Evolutionary conservation across 2,797 vertebrate species (phyloP).

Genomic region (Podargus strigoides): DNA sequence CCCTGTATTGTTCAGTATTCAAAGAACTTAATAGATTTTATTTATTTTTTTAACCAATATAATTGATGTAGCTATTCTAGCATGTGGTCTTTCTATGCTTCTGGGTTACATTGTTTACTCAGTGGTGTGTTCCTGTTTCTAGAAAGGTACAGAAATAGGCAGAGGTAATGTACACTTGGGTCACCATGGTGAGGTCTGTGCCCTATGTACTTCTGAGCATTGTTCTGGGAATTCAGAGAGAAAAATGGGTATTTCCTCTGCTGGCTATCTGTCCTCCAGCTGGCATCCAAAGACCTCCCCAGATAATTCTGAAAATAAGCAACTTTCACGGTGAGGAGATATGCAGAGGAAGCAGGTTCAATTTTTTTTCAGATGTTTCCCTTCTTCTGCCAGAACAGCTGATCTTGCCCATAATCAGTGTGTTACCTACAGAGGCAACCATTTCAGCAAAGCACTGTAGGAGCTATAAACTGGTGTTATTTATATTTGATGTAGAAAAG

Average conservation of each 20-base stretch:
- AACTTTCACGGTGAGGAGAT: neutral
- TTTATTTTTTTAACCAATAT: neutral
- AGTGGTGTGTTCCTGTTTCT: neutral
- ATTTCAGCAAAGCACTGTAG: neutral
- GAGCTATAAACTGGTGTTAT: neutral
- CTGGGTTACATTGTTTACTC: neutral
- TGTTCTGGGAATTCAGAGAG: neutral
- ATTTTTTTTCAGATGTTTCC: neutral
- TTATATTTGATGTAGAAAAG: neutral
- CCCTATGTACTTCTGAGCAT: neutral
- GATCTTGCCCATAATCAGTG: neutral
- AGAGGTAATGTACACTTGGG: neutral
- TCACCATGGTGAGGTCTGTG: neutral
- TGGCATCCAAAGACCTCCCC: neutral
- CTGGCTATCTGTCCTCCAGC: neutral
- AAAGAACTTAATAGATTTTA: neutral
- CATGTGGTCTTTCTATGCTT: neutral
- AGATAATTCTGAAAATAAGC: neutral
- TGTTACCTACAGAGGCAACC: neutral
- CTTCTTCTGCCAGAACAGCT: neutral
- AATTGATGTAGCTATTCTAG: neutral
- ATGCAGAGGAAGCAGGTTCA: neutral
- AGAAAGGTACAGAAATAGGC: neutral
- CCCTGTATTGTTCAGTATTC: neutral
- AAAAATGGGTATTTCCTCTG: neutral